Evolutionary conservation across 2,888 invertebrate genomes (phyloP).

Genomic region (Phortica magna): DNA sequence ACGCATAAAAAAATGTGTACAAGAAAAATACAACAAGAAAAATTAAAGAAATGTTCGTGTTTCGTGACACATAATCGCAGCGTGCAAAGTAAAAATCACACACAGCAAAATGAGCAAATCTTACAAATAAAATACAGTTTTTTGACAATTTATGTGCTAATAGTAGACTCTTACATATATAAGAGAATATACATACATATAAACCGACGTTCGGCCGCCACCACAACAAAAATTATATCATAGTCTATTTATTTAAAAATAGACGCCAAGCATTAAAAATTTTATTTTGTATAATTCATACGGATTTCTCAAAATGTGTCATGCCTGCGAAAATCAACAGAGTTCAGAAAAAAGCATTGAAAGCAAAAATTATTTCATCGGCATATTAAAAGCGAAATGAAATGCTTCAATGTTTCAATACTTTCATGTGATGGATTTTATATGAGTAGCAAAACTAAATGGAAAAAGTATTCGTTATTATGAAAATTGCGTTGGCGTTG

Average conservation of each 20-base stretch:
- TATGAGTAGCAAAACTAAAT: neutral
- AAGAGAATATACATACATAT: neutral
- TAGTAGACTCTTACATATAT: neutral
- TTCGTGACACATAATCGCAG: neutral
- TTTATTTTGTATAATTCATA: slow-evolving; percentile 52
- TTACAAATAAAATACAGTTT: slow-evolving; percentile 41
- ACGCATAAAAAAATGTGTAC: slow-evolving; percentile 23
- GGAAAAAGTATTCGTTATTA: slow-evolving; percentile 15
- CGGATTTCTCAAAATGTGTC: slow-evolving; percentile 58
- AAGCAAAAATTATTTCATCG: neutral
- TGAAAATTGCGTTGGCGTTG: neutral
- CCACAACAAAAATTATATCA: slow-evolving; percentile 65
- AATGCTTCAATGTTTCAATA: neutral
- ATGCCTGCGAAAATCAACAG: slow-evolving; percentile 55
- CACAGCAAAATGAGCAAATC: slow-evolving; percentile 55
- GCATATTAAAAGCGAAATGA: slow-evolving; percentile 19
- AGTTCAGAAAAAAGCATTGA: neutral
- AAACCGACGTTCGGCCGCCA: slow-evolving; percentile 38
- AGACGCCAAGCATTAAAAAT: slow-evolving; percentile 50
- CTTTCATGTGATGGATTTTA: neutral
- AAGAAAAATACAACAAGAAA: slow-evolving; percentile 20
- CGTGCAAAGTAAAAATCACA: slow-evolving; percentile 37
- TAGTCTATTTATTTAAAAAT: slow-evolving; percentile 65
- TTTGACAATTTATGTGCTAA: slow-evolving; percentile 18
- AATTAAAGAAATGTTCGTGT: neutral